These are phyloP conservation scores for Caenorhabditis drosophilae DNA, from an alignment of 2,888 invertebrate species.

Conservation along the genomic window DNA sequence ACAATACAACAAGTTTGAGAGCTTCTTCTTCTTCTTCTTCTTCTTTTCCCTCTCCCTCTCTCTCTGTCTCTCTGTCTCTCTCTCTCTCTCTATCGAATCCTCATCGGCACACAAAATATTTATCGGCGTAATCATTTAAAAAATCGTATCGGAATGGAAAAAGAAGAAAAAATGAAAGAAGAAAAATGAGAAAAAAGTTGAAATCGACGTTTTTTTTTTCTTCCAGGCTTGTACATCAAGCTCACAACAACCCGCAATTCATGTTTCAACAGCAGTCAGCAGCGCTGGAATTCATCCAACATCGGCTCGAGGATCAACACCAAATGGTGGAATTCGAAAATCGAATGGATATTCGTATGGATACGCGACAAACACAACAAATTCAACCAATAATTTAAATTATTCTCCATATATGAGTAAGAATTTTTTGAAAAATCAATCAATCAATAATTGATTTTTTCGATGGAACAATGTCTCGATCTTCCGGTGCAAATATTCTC, in stretches of 20 bases:
- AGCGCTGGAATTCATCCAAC: too few relatives aligned
- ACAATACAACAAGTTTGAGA: too few relatives aligned
- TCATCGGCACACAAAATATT: too few relatives aligned
- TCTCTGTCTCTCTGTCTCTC: too few relatives aligned
- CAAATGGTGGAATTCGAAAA: constrained; percentile 19
- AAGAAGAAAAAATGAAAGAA: background rate
- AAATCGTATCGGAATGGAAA: background rate
- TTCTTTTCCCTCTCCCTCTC: too few relatives aligned
- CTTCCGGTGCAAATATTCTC: constrained; percentile 13
- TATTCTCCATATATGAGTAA: constrained; percentile 34
- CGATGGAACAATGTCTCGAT: constrained; percentile 33
- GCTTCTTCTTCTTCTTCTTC: too few relatives aligned
- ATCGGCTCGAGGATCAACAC: constrained; percentile 13
- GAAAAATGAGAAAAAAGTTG: background rate
- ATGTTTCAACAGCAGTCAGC: constrained; percentile 1
- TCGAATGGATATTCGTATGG: constrained; percentile 27
- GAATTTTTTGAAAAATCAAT: background rate
- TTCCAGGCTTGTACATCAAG: constrained; percentile 10
- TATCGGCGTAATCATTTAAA: too few relatives aligned
- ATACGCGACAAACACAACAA: constrained; percentile 14
- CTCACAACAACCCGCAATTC: background rate
- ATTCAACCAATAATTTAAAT: constrained; percentile 8
- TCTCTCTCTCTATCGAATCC: too few relatives aligned
- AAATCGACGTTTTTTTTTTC: background rate
- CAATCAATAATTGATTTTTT: background rate